Evolutionary conservation across 2,888 invertebrate species (phyloP).

Genomic region (Platerodrilus igneus): DNA sequence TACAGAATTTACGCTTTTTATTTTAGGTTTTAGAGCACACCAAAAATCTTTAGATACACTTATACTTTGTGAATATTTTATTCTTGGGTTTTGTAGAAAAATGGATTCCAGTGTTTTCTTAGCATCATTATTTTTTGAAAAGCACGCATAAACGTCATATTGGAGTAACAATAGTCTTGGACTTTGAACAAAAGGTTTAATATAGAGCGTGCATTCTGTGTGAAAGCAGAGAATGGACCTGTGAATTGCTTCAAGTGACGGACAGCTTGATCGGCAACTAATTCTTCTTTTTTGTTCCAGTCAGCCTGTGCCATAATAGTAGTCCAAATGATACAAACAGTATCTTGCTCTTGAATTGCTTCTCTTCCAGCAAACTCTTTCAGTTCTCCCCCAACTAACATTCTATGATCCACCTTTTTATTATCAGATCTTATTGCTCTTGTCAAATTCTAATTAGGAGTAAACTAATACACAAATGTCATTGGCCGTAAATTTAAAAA

Average conservation of each 20-base stretch:
- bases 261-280: slow-evolving; percentile 92
- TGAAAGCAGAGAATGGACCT: slow-evolving; percentile 80
- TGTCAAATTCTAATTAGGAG: no score
- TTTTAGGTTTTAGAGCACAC: no score
- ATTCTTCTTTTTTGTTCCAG: slow-evolving; percentile 98
- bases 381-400: no score
- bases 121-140: slow-evolving; percentile 96
- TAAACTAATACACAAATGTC: no score
- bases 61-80: no score
- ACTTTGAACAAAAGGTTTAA: slow-evolving; percentile 85
- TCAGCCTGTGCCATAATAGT: slow-evolving; percentile 93
- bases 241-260: slow-evolving; percentile 85
- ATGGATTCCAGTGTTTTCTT: no score
- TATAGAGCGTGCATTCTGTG: slow-evolving; percentile 81
- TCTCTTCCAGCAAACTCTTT: slow-evolving; percentile 80
- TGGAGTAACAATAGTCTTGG: slow-evolving; percentile 97
- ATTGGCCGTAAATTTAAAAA: no score
- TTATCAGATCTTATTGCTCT: no score
- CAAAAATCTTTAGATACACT: no score
- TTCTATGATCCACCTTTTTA: no score
- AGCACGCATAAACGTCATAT: slow-evolving; percentile 98
- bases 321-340: slow-evolving; percentile 66
- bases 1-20: no score
- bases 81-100: no score
- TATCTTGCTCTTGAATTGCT: slow-evolving; percentile 86